Percentiles rank a stretch among this genome's conserved stretches.
phyloP scores from a whole-genome alignment of 2,113 vertebrate species.

The Ptychochromis oligacanthus region DNA sequence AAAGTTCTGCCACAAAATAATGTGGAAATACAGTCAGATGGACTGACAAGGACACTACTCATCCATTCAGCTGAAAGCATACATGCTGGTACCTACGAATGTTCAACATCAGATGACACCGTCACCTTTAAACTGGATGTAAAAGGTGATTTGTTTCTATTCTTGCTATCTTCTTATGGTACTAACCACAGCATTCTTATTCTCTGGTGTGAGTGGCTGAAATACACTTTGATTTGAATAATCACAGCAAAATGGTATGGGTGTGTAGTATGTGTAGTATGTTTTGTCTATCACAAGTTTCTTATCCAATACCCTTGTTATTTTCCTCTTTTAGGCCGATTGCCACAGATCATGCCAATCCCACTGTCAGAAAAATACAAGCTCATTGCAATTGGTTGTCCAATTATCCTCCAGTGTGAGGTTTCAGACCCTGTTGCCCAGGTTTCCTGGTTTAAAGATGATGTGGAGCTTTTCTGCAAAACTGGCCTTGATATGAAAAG shows the following conservation, averaged over 20 bases:
- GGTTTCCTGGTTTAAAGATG: slow-evolving; percentile 91
- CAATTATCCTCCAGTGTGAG: slow-evolving; percentile 85
- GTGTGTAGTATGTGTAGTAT: background rate
- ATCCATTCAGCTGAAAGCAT: slow-evolving; percentile 69
- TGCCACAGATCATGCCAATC: slow-evolving; percentile 71
- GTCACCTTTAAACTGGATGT: slow-evolving; percentile 79
- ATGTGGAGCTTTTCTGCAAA: slow-evolving; percentile 82
- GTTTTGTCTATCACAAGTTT: slow-evolving; percentile 1
- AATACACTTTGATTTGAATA: slow-evolving; percentile 4
- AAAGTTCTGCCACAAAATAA: slow-evolving; percentile 67
- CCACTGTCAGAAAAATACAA: slow-evolving; percentile 73
- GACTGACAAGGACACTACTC: slow-evolving; percentile 64
- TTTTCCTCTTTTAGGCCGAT: slow-evolving; percentile 72
- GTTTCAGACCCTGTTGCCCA: slow-evolving; percentile 80
- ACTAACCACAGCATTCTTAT: slow-evolving; percentile 11
- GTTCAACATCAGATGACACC: slow-evolving; percentile 75
- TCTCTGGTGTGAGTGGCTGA: slow-evolving; percentile 20
- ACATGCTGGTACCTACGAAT: slow-evolving; percentile 79
- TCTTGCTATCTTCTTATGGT: slow-evolving; percentile 11
- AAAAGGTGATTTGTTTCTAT: slow-evolving; percentile 76
- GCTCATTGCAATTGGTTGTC: slow-evolving; percentile 67
- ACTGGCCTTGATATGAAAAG: slow-evolving; percentile 82
- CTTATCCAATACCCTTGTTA: slow-evolving; percentile 42
- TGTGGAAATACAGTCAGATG: slow-evolving; percentile 68
- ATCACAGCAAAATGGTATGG: slow-evolving; percentile 1